Percentiles rank a stretch among this genome's conserved stretches.
These are phyloP conservation scores for Ametastegia equiseti DNA, from an alignment of 2,888 invertebrate genomes.

Conservation along the genomic window DNA sequence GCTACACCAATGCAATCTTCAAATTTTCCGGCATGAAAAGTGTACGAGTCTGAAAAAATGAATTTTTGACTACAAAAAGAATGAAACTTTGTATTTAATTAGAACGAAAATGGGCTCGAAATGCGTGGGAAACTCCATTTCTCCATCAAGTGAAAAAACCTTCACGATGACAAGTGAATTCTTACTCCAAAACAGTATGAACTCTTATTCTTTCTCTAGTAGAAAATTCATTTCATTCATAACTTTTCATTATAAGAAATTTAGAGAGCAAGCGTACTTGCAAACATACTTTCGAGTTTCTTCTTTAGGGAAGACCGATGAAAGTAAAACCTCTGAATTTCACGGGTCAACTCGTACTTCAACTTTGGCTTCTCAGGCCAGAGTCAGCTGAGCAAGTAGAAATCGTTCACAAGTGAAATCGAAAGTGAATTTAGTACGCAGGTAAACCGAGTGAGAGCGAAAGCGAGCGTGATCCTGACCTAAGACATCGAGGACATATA, in stretches of 20 bases:
- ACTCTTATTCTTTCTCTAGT: neutral
- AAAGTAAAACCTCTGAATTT: neutral
- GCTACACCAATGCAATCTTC: too few relatives aligned
- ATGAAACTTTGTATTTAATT: too few relatives aligned
- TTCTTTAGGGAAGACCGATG: neutral
- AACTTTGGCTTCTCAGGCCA: neutral
- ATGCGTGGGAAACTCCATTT: too few relatives aligned
- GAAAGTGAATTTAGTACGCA: slow-evolving; percentile 53
- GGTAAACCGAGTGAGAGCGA: slow-evolving; percentile 50
- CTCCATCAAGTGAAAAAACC: too few relatives aligned
- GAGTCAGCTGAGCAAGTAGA: slow-evolving; percentile 55
- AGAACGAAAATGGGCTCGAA: too few relatives aligned
- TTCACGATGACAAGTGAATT: too few relatives aligned
- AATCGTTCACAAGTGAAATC: slow-evolving; percentile 53
- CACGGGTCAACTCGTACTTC: neutral
- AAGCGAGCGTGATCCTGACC: slow-evolving; percentile 61
- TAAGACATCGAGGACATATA: slow-evolving; percentile 52
- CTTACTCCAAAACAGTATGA: too few relatives aligned
- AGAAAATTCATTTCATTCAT: neutral
- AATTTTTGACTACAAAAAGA: too few relatives aligned
- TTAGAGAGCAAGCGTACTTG: neutral
- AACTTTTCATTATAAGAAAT: neutral
- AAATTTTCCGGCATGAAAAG: too few relatives aligned
- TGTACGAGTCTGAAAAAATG: too few relatives aligned
- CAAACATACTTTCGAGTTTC: neutral